These are phyloP conservation scores for Pseudonaja textilis DNA, from an alignment of 2,113 vertebrate species.

Conservation along the genomic window DNA sequence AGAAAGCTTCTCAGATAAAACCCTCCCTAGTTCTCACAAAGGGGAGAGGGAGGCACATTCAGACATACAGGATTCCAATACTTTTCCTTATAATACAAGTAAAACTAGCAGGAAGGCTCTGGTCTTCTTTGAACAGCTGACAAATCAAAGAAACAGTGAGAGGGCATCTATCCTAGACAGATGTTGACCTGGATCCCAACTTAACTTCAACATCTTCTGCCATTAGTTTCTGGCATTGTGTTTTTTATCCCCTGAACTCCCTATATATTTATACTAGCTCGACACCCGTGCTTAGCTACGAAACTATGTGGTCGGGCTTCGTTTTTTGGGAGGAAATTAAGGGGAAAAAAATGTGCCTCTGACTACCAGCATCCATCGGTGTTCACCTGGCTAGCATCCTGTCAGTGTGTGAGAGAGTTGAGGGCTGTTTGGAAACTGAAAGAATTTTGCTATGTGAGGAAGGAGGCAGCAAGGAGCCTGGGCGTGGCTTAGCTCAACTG, in stretches of 20 bases:
- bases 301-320: too few species aligned
- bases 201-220: background rate
- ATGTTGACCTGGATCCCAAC: background rate
- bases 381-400: too few species aligned
- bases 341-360: too few species aligned
- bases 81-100: background rate
- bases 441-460: too few species aligned
- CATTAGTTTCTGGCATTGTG: background rate
- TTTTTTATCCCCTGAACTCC: background rate
- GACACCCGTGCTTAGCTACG: too few species aligned
- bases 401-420: too few species aligned
- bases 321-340: too few species aligned
- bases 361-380: too few species aligned
- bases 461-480: too few species aligned
- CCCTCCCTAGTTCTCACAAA: background rate
- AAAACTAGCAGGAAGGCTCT: background rate
- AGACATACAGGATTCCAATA: background rate
- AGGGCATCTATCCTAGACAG: background rate
- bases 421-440: too few species aligned
- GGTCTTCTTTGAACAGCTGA: background rate
- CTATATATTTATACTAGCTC: background rate
- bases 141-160: background rate
- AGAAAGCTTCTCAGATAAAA: background rate
- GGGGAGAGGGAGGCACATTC: background rate
- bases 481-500: too few species aligned